A percentile compares a stretch with the other conserved stretches of the same genome.
phyloP scores from a whole-genome alignment of 2,888 invertebrate species.

The Octodonta nipae region DNA sequence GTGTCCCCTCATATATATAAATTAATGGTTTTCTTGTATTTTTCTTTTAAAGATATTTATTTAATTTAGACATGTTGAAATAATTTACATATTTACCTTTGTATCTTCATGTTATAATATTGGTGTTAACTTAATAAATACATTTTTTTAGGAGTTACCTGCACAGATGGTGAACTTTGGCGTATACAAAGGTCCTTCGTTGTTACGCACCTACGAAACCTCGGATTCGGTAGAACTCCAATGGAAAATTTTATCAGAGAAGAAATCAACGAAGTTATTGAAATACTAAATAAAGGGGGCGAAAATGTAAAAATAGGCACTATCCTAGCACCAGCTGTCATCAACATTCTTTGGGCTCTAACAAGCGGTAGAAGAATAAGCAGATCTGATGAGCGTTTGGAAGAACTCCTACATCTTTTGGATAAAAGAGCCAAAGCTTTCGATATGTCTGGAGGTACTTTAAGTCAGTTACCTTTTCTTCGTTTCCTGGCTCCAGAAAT shows the following conservation, averaged over 20 bases:
- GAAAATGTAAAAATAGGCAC: conserved; percentile 23
- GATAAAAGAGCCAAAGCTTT: conserved; percentile 40
- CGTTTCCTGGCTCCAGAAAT: conserved; percentile 46
- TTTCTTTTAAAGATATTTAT: too few species aligned
- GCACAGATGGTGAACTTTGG: conserved; percentile 44
- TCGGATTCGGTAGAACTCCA: conserved; percentile 40
- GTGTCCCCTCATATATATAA: too few species aligned
- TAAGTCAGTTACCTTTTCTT: conserved; percentile 49
- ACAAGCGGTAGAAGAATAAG: conserved; percentile 38
- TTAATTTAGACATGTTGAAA: too few species aligned
- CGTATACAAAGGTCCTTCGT: conserved; percentile 40
- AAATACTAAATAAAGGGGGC: conserved; percentile 18
- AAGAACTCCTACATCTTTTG: conserved; percentile 37
- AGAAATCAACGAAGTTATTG: conserved; percentile 39
- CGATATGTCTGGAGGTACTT: conserved; percentile 32
- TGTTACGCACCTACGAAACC: conserved; percentile 35
- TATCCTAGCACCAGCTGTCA: conserved; percentile 42
- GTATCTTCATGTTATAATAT: too few species aligned
- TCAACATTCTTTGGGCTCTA: conserved; percentile 54
- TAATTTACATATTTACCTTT: too few species aligned
- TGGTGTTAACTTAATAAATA: too few species aligned
- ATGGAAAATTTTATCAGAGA: conserved; percentile 37
- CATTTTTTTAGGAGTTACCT: conserved; percentile 40
- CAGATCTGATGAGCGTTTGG: conserved; percentile 35
- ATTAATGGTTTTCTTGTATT: too few species aligned